Conservation (phyloP, 2,888 invertebrate genomes). For the Sinodicranocentrus sp. region DNA sequence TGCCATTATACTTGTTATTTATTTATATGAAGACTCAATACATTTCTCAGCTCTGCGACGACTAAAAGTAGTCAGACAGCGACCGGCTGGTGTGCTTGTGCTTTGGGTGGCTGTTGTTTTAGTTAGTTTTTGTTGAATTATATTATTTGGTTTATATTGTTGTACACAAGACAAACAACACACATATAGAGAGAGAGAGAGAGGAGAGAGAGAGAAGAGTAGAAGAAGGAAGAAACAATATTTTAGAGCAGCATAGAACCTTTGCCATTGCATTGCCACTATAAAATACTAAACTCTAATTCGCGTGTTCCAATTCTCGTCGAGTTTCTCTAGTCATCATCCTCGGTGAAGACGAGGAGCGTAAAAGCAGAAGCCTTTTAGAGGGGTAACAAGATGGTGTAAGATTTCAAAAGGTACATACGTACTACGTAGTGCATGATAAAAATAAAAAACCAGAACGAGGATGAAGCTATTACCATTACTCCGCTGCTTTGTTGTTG, state of each 20-base stretch:
- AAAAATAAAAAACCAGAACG: not conserved
- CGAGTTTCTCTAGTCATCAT: constrained; percentile 6
- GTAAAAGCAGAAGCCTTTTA: not conserved
- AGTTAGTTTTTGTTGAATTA: not conserved
- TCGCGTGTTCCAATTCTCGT: constrained; percentile 13
- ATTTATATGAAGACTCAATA: constrained; percentile 34
- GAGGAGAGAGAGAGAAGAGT: too few relatives aligned
- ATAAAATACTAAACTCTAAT: constrained; percentile 7
- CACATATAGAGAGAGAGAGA: too few relatives aligned
- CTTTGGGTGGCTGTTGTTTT: not conserved
- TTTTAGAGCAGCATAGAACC: not conserved
- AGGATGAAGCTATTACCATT: constrained; percentile 37
- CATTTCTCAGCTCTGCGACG: constrained; percentile 2
- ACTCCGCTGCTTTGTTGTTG: constrained; percentile 21
- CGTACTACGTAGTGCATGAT: constrained; percentile 8
- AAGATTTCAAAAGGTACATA: constrained; percentile 25
- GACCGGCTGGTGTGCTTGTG: constrained; percentile 6
- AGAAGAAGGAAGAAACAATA: too few relatives aligned
- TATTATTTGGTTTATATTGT: not conserved
- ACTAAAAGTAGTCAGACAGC: constrained; percentile 15
- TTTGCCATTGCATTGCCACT: not conserved
- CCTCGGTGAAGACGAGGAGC: not conserved
- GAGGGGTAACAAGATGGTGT: not conserved
- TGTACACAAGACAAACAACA: not conserved
- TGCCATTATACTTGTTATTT: constrained; percentile 44